Percentiles rank a stretch among this genome's conserved stretches.
These are phyloP conservation scores for Dendrolimus punctatus DNA, from an alignment of 1,140 invertebrate species.

Conservation along the genomic window DNA sequence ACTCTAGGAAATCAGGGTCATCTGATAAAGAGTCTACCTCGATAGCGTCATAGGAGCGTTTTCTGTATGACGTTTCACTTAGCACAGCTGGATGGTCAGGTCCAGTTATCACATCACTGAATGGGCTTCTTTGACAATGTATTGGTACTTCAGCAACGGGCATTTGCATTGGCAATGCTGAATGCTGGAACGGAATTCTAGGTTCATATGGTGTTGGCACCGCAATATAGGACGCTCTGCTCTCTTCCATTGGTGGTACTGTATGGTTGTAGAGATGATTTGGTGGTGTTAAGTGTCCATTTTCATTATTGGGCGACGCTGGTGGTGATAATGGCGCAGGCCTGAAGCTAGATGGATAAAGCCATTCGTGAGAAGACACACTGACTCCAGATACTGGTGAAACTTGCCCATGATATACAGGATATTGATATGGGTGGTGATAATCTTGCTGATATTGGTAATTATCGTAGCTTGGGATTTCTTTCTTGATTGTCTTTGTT, in stretches of 20 bases:
- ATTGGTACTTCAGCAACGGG: too few species aligned
- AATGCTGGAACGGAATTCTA: too few species aligned
- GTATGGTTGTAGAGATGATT: too few species aligned
- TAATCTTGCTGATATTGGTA: background rate
- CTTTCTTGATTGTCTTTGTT: slow-evolving; percentile 12
- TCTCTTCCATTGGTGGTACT: too few species aligned
- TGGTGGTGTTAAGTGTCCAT: too few species aligned
- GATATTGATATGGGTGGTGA: slow-evolving; percentile 1
- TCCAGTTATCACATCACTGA: too few species aligned
- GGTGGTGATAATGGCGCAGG: slow-evolving; percentile 20
- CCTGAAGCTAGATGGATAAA: background rate
- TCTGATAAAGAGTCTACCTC: slow-evolving; percentile 31
- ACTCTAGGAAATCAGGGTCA: slow-evolving; percentile 77
- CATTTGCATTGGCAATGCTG: too few species aligned
- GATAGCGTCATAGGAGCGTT: slow-evolving; percentile 19
- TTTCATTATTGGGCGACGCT: slow-evolving; percentile 12
- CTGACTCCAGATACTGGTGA: slow-evolving; percentile 25
- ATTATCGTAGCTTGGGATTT: background rate
- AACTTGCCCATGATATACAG: slow-evolving; percentile 16
- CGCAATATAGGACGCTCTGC: too few species aligned
- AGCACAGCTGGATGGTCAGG: too few species aligned
- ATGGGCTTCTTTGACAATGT: too few species aligned
- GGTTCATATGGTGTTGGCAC: too few species aligned
- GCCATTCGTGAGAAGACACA: slow-evolving; percentile 12
- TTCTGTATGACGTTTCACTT: background rate